These are phyloP conservation scores for Archocentrus centrarchus DNA, from an alignment of 2,113 vertebrate genomes.

Conservation along the genomic window DNA sequence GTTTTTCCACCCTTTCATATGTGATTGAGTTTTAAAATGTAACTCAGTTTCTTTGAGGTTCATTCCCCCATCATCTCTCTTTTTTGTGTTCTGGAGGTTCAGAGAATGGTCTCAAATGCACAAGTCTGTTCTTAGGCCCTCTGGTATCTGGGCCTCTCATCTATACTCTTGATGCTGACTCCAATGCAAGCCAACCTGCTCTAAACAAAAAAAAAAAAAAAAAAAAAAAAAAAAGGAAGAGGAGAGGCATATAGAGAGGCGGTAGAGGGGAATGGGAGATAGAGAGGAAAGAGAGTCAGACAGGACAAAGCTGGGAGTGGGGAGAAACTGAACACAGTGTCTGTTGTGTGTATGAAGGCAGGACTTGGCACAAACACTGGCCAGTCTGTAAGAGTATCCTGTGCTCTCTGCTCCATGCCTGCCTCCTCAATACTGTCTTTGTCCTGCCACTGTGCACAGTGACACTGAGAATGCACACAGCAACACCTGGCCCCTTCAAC, in stretches of 20 bases:
- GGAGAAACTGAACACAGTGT: constrained; percentile 83
- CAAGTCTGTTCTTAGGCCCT: constrained; percentile 66
- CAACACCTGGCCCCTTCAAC: constrained; percentile 81
- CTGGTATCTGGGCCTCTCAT: constrained; percentile 75
- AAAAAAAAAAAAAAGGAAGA: constrained; percentile 49
- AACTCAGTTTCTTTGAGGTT: constrained; percentile 53
- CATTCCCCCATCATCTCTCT: constrained; percentile 35
- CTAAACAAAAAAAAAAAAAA: constrained; percentile 50
- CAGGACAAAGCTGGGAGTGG: constrained; percentile 80
- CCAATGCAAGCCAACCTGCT: constrained; percentile 71
- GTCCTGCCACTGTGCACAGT: constrained; percentile 79
- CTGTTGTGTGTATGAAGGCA: constrained; percentile 82
- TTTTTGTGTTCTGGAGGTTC: constrained; percentile 59
- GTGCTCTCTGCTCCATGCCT: constrained; percentile 78
- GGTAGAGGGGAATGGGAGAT: constrained; percentile 51
- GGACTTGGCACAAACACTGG: constrained; percentile 81
- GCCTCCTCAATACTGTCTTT: constrained; percentile 83
- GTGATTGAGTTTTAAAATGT: constrained; percentile 39
- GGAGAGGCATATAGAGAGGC: too few relatives aligned
- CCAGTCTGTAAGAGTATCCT: constrained; percentile 85
- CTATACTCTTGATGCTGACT: constrained; percentile 67
- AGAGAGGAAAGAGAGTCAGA: constrained; percentile 62
- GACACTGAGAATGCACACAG: constrained; percentile 82
- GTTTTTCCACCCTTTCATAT: background rate
- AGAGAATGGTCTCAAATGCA: constrained; percentile 58